Conservation (phyloP, 2,888 invertebrate genomes). For the Entomobrya proxima region DNA sequence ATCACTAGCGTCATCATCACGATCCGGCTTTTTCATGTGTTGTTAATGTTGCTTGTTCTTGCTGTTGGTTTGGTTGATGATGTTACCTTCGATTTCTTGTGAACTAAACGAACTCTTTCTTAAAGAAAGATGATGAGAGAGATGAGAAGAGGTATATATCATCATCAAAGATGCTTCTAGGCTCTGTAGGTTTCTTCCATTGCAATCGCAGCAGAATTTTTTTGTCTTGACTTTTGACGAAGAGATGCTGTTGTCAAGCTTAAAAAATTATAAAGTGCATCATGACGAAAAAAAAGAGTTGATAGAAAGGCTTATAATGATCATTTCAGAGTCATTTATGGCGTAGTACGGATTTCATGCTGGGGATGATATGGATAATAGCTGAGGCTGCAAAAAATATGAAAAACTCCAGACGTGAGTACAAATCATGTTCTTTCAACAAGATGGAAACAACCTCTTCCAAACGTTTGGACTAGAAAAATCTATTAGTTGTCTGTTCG, state of each 20-base stretch:
- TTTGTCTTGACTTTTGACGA: neutral
- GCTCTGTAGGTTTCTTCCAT: too few species aligned
- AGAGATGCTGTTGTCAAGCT: constrained; percentile 10
- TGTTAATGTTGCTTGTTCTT: neutral
- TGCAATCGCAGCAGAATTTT: neutral
- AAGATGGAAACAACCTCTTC: too few species aligned
- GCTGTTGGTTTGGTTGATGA: constrained; percentile 1
- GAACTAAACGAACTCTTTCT: constrained; percentile 4
- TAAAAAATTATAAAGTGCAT: constrained; percentile 30
- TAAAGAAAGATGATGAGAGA: constrained; percentile 10
- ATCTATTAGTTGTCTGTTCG: too few species aligned
- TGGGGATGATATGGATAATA: too few species aligned
- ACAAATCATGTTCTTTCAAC: neutral
- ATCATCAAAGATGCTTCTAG: too few species aligned
- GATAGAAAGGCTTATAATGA: constrained; percentile 30
- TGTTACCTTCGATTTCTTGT: constrained; percentile 16
- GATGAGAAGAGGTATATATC: neutral
- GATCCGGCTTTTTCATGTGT: constrained; percentile 35
- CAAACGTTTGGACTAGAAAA: too few species aligned
- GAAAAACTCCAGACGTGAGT: neutral
- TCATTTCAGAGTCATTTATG: neutral
- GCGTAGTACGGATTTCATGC: too few species aligned
- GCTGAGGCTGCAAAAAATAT: neutral
- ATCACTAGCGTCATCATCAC: constrained; percentile 41
- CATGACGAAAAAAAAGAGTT: constrained; percentile 23